These are phyloP conservation scores for Lemur catta DNA, from an alignment of 2,797 vertebrate species.

Conservation along the genomic window DNA sequence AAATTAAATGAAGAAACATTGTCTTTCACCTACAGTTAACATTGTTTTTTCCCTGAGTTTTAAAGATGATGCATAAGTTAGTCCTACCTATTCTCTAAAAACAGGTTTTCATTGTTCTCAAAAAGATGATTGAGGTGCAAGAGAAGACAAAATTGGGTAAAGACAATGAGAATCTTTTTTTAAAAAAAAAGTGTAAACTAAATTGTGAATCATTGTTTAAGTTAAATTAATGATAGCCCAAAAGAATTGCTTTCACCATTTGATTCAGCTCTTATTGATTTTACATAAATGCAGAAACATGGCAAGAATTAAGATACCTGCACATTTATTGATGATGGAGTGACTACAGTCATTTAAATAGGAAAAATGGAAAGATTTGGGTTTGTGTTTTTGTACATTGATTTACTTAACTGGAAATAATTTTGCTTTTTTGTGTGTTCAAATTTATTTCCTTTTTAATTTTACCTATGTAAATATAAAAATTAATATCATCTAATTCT, in stretches of 20 bases:
- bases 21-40: not conserved
- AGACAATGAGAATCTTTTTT: not conserved
- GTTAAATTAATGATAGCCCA: not conserved
- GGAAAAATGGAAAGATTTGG: not conserved
- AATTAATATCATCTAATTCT: not conserved
- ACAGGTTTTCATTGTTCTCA: not conserved
- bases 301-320: not conserved
- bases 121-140: not conserved
- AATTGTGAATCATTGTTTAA: not conserved
- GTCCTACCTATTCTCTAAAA: not conserved
- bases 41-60: not conserved
- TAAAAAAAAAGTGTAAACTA: not conserved
- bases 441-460: not conserved
- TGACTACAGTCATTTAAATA: not conserved
- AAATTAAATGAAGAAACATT: not conserved
- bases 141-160: not conserved
- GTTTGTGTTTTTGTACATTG: not conserved
- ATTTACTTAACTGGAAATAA: not conserved
- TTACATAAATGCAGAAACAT: not conserved
- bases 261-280: not conserved
- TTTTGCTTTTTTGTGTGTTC: not conserved
- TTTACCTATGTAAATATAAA: not conserved
- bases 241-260: not conserved
- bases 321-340: not conserved
- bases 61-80: not conserved